Evolutionary conservation across 2,797 vertebrate genomes (phyloP).

Genomic region (Hafferia zeledoni): DNA sequence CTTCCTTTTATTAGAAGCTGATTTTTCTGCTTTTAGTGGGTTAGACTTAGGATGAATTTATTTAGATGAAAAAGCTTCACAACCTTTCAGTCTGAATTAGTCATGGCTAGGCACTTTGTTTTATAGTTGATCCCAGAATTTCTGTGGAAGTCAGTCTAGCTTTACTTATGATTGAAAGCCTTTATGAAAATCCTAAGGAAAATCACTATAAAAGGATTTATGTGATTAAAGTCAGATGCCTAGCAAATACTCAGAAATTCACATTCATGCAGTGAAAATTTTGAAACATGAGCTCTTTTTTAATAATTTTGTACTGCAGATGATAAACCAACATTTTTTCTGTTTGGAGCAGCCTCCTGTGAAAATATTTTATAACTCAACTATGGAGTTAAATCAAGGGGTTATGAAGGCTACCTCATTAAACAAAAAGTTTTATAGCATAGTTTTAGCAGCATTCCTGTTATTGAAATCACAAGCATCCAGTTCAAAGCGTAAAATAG

Average conservation of each 20-base stretch:
- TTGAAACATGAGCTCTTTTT: constrained; percentile 8
- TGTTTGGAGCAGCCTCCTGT: background rate
- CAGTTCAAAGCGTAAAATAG: background rate
- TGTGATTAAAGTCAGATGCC: background rate
- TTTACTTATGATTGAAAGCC: background rate
- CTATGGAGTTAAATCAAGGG: background rate
- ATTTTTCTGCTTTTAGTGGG: background rate
- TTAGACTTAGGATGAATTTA: background rate
- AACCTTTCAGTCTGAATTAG: background rate
- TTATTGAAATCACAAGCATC: background rate
- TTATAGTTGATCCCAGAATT: background rate
- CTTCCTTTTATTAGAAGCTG: background rate
- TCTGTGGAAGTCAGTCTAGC: background rate
- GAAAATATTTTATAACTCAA: background rate
- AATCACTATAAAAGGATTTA: constrained; percentile 1
- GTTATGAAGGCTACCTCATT: background rate
- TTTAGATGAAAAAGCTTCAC: background rate
- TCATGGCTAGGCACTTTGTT: background rate
- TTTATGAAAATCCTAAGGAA: background rate
- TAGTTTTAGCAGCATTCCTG: background rate
- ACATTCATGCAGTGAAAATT: background rate
- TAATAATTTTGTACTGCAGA: background rate
- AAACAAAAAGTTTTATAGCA: background rate
- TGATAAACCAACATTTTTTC: background rate
- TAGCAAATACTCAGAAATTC: constrained; percentile 25